Evolutionary conservation across 1,140 invertebrate species (phyloP).

Genomic region (Ooceraea biroi): DNA sequence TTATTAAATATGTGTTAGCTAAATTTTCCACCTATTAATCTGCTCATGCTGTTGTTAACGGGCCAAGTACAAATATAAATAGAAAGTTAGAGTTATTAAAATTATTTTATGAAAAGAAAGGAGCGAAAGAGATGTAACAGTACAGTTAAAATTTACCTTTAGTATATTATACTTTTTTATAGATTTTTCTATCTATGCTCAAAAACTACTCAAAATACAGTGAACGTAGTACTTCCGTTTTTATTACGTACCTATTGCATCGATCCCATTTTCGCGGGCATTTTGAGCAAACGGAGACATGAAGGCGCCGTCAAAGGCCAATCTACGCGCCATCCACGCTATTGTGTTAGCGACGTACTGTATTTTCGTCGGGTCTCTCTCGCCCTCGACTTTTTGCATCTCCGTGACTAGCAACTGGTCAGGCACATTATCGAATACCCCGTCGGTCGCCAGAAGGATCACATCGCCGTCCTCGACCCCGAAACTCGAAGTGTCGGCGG

Average conservation of each 20-base stretch:
- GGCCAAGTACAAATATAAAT: not conserved
- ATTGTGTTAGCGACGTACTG: constrained; percentile 97
- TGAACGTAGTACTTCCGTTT: not conserved
- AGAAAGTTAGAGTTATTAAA: not conserved
- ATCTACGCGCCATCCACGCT: constrained; percentile 96
- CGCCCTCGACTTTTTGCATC: constrained; percentile 90
- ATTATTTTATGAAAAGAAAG: constrained; percentile 36
- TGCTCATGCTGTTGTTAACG: not conserved
- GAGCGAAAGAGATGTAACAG: not conserved
- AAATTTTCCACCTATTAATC: not conserved
- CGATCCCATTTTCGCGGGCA: constrained; percentile 96
- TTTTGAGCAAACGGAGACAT: constrained; percentile 98
- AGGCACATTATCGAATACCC: constrained; percentile 99
- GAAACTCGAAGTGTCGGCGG: constrained; percentile 96
- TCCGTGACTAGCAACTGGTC: constrained; percentile 94
- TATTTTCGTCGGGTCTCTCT: constrained; percentile 90
- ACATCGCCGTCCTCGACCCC: constrained; percentile 97
- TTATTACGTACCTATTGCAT: constrained; percentile 92
- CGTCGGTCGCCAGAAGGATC: constrained; percentile 98
- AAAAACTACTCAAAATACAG: not conserved
- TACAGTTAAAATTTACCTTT: constrained; percentile 1
- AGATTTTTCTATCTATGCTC: constrained; percentile 5
- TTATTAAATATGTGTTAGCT: constrained; percentile 8
- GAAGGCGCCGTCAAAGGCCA: constrained; percentile 97
- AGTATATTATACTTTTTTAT: not conserved